phyloP scores from a whole-genome alignment of 2,888 invertebrate genomes.

The Baronia brevicornis region DNA sequence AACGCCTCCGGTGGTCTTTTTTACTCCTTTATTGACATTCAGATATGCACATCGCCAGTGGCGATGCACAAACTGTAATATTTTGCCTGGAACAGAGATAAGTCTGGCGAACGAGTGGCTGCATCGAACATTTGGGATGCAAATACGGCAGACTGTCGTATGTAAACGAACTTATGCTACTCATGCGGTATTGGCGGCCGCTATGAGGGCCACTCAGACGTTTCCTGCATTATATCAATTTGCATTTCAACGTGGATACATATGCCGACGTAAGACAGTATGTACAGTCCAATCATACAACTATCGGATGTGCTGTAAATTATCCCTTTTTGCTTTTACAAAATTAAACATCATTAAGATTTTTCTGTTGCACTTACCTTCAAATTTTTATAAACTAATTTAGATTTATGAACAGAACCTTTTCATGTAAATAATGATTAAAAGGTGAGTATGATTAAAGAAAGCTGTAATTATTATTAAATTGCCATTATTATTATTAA shows the following conservation, averaged over 20 bases:
- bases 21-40: constrained; percentile 74
- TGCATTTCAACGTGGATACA: constrained; percentile 63
- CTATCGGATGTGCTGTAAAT: constrained; percentile 6
- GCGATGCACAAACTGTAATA: constrained; percentile 73
- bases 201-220: constrained; percentile 74
- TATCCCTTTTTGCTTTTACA: constrained; percentile 8
- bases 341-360: no score
- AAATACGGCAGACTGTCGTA: constrained; percentile 71
- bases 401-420: no score
- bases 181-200: constrained; percentile 66
- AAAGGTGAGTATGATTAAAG: no score
- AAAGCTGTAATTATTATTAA: no score
- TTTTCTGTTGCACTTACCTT: no score
- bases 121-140: constrained; percentile 71
- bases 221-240: constrained; percentile 75
- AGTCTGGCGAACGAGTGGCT: constrained; percentile 59
- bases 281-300: constrained; percentile 5
- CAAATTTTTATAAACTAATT: no score
- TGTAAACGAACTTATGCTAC: constrained; percentile 74
- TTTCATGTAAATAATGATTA: no score
- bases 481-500: no score
- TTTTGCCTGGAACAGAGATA: constrained; percentile 65
- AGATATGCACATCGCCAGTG: constrained; percentile 72
- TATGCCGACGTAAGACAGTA: constrained; percentile 14
- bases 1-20: constrained; percentile 70